Evolutionary conservation across 2,113 vertebrate genomes (phyloP).

Genomic region (Poeciliopsis retropinna): DNA sequence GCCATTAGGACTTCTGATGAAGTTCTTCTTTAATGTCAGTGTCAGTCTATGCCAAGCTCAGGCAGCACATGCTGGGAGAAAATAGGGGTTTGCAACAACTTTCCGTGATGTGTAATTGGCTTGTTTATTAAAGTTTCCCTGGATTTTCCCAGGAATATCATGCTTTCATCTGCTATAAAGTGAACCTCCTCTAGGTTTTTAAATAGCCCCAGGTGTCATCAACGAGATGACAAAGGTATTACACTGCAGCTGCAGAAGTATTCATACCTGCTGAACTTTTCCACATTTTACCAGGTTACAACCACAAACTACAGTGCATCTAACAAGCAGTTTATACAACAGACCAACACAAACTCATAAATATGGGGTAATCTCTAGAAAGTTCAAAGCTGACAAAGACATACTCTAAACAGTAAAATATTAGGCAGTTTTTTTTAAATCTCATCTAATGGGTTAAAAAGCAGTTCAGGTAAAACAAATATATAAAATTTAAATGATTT

Average conservation of each 20-base stretch:
- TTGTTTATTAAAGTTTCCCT: conserved; percentile 42
- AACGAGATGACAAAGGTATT: conserved; percentile 54
- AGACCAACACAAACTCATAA: background rate
- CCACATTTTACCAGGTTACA: background rate
- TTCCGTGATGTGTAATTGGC: conserved; percentile 47
- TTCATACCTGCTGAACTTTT: background rate
- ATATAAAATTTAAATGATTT: background rate
- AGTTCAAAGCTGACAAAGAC: background rate
- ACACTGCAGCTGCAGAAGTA: conserved; percentile 54
- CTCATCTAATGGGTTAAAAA: conserved; percentile 38
- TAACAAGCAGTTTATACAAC: too few relatives aligned
- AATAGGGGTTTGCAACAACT: conserved; percentile 26
- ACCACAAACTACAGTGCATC: background rate
- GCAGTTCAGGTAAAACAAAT: conserved; percentile 26
- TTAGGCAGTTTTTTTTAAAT: background rate
- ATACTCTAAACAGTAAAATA: background rate
- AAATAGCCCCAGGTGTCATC: conserved; percentile 47
- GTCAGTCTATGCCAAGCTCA: conserved; percentile 42
- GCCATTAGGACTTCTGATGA: conserved; percentile 47
- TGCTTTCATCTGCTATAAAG: conserved; percentile 44
- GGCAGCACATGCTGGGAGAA: conserved; percentile 35
- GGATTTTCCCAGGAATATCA: conserved; percentile 53
- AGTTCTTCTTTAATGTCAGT: conserved; percentile 53
- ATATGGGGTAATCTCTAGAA: background rate
- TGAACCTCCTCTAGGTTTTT: conserved; percentile 36